These are phyloP conservation scores for Drosophila lutescens DNA, from an alignment of 2,888 invertebrate genomes.

Conservation along the genomic window DNA sequence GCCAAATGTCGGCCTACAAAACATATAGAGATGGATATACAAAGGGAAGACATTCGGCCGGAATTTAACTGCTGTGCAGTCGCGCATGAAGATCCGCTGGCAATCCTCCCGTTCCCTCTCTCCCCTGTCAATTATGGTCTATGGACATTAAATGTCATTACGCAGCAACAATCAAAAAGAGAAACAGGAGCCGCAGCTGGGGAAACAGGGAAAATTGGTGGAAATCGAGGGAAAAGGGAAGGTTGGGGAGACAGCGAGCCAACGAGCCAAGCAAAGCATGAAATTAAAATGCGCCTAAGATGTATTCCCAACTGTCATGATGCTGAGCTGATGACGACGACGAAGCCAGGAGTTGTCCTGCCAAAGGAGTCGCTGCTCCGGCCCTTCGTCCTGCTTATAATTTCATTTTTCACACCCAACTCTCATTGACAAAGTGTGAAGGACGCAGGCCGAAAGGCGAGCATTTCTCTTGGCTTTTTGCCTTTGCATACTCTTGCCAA, in stretches of 20 bases:
- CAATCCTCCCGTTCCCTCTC: conserved; percentile 22
- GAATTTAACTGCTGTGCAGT: conserved; percentile 77
- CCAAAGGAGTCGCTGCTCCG: conserved; percentile 39
- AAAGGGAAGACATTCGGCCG: conserved; percentile 45
- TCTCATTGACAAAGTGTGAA: conserved; percentile 66
- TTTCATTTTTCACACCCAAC: conserved; percentile 79
- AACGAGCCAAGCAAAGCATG: conserved; percentile 80
- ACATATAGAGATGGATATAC: conserved; percentile 26
- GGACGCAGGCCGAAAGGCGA: conserved; percentile 19
- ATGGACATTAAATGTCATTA: conserved; percentile 80
- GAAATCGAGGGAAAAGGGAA: background rate
- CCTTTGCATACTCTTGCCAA: conserved; percentile 25
- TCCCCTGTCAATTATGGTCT: conserved; percentile 69
- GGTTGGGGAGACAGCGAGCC: conserved; percentile 12
- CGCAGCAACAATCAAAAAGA: conserved; percentile 76
- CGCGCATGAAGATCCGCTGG: conserved; percentile 62
- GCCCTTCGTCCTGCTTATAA: conserved; percentile 69
- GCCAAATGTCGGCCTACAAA: conserved; percentile 39
- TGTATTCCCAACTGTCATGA: conserved; percentile 76
- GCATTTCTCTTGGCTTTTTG: conserved; percentile 54
- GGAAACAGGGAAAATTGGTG: conserved; percentile 2
- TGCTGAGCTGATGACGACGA: conserved; percentile 21
- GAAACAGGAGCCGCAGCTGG: conserved; percentile 44
- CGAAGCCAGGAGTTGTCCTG: conserved; percentile 31
- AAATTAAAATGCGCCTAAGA: conserved; percentile 83